phyloP scores from a whole-genome alignment of 2,888 invertebrate genomes.

The Morpho helenor region DNA sequence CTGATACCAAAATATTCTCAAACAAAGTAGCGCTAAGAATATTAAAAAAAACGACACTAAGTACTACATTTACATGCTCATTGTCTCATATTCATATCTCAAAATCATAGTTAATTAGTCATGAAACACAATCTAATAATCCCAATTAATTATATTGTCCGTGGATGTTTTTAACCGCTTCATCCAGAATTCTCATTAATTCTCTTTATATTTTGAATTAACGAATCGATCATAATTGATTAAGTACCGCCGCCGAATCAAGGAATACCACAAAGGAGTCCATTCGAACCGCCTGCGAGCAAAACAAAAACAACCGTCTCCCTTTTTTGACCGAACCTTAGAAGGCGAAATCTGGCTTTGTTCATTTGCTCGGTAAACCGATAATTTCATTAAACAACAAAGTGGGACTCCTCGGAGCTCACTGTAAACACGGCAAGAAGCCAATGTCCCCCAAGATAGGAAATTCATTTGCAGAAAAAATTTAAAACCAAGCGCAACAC shows the following conservation, averaged over 20 bases:
- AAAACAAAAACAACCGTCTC: conserved; percentile 47
- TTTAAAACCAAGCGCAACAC: conserved; percentile 53
- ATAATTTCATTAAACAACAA: conserved; percentile 80
- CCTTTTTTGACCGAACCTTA: conserved; percentile 65
- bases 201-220: conserved; percentile 66
- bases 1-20: too few species aligned
- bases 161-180: conserved; percentile 12
- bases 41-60: too few species aligned
- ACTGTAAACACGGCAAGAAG: conserved; percentile 76
- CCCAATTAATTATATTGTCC: conserved; percentile 3
- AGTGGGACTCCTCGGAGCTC: conserved; percentile 67
- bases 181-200: conserved; percentile 39
- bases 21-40: too few species aligned
- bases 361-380: conserved; percentile 79
- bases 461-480: conserved; percentile 75
- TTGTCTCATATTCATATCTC: too few species aligned
- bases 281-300: conserved; percentile 54
- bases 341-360: conserved; percentile 76
- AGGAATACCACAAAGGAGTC: conserved; percentile 68
- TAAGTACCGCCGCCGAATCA: conserved; percentile 59
- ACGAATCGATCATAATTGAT: conserved; percentile 77
- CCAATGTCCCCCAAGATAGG: conserved; percentile 75
- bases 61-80: too few species aligned
- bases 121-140: conserved; percentile 8
- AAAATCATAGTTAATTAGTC: too few species aligned